phyloP scores from a whole-genome alignment of 2,797 vertebrate species.

The Naso thynnoides region DNA sequence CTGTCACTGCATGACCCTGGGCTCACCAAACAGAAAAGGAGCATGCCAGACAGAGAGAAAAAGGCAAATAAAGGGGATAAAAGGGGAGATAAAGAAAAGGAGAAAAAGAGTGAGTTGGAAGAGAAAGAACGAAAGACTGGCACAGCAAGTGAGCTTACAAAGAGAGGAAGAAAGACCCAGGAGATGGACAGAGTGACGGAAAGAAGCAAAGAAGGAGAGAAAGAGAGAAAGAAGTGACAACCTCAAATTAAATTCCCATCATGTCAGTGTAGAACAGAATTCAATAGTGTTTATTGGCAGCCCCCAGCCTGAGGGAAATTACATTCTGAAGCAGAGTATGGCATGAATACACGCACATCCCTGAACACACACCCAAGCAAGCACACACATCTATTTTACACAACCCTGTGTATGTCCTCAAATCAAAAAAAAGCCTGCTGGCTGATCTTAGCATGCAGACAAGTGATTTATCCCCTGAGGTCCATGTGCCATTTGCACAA shows the following conservation, averaged over 20 bases:
- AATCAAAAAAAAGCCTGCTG: conserved; percentile 48
- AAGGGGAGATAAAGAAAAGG: conserved; percentile 38
- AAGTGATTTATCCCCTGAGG: conserved; percentile 68
- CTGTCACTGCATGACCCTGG: conserved; percentile 72
- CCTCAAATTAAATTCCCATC: conserved; percentile 89
- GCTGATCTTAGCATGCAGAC: conserved; percentile 71
- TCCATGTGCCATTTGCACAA: conserved; percentile 61
- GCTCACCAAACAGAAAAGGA: conserved; percentile 67
- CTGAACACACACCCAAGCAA: conserved; percentile 25
- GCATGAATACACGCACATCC: conserved; percentile 70
- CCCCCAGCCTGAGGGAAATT: conserved; percentile 85
- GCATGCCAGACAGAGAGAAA: conserved; percentile 34
- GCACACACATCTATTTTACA: conserved; percentile 59
- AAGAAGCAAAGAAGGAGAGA: conserved; percentile 52
- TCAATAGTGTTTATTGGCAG: conserved; percentile 88
- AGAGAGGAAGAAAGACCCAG: conserved; percentile 19
- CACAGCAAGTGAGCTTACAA: conserved; percentile 13
- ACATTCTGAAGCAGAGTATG: conserved; percentile 85
- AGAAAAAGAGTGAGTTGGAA: conserved; percentile 22
- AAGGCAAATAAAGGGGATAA: conserved; percentile 59
- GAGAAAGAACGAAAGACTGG: neutral
- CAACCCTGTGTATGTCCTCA: conserved; percentile 54
- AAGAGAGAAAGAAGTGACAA: conserved; percentile 81
- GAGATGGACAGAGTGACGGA: conserved; percentile 52
- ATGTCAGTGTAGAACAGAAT: conserved; percentile 88